These are phyloP conservation scores for Saguinus imperator DNA, from an alignment of 2,113 vertebrate species.

Conservation along the genomic window DNA sequence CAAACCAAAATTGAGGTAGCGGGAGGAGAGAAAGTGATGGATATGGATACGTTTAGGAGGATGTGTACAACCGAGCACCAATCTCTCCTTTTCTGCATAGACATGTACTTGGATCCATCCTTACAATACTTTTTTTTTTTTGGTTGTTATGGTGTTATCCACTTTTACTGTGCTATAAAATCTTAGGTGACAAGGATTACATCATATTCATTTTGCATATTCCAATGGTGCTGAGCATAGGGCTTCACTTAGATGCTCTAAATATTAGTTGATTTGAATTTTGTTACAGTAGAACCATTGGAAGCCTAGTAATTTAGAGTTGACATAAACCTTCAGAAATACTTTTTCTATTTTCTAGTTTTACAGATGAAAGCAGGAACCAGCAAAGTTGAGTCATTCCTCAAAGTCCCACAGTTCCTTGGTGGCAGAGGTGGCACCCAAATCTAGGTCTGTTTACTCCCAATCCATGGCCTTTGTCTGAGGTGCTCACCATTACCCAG, in stretches of 20 bases:
- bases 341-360: background rate
- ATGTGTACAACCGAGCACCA: accelerated
- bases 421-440: background rate
- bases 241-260: background rate
- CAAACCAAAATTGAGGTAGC: background rate
- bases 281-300: background rate
- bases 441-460: background rate
- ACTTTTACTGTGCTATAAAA: background rate
- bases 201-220: background rate
- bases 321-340: background rate
- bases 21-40: background rate
- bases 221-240: background rate
- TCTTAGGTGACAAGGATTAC: background rate
- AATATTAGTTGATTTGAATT: background rate
- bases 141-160: background rate
- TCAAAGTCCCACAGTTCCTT: background rate
- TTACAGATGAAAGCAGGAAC: background rate
- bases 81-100: background rate
- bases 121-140: background rate
- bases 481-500: accelerated
- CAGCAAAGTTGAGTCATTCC: background rate
- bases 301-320: background rate
- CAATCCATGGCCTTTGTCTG: background rate
- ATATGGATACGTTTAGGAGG: background rate
- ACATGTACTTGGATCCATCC: no score